phyloP scores from a whole-genome alignment of 2,888 invertebrate species.

The Gibbula magus region DNA sequence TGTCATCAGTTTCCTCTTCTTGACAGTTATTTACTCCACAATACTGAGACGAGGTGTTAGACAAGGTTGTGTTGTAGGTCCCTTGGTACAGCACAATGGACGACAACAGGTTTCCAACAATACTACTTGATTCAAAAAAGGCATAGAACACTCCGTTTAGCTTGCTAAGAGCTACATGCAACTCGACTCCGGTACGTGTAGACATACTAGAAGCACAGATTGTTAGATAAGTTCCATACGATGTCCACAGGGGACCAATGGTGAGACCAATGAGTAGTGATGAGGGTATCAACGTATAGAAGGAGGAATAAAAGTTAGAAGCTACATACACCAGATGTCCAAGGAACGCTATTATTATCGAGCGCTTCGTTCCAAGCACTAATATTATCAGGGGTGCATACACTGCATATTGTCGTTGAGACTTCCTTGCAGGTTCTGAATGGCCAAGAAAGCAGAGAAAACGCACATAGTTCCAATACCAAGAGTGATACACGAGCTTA shows the following conservation, averaged over 20 bases:
- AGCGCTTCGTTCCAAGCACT: too few relatives aligned
- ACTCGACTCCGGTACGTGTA: too few relatives aligned
- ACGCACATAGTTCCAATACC: not conserved
- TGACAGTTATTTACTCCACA: slow-evolving; percentile 46
- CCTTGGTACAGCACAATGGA: slow-evolving; percentile 62
- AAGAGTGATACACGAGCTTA: not conserved
- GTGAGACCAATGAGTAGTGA: too few relatives aligned
- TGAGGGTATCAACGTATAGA: too few relatives aligned
- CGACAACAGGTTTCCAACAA: slow-evolving; percentile 69
- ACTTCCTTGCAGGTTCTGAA: slow-evolving; percentile 66
- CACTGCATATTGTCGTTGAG: slow-evolving; percentile 59
- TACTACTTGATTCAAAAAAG: slow-evolving; percentile 64
- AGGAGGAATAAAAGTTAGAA: too few relatives aligned
- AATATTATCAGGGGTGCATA: too few relatives aligned
- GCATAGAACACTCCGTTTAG: slow-evolving; percentile 70
- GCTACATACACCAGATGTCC: too few relatives aligned
- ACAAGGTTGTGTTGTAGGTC: slow-evolving; percentile 30
- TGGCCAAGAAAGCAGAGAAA: slow-evolving; percentile 35
- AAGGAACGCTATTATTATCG: too few relatives aligned
- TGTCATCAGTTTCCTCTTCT: slow-evolving; percentile 29
- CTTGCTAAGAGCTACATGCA: slow-evolving; percentile 55
- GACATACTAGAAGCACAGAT: too few relatives aligned
- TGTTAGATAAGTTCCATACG: too few relatives aligned
- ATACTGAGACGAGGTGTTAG: not conserved
- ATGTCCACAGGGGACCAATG: too few relatives aligned